These are phyloP conservation scores for Eueides isabella DNA, from an alignment of 1,140 invertebrate genomes.

Conservation along the genomic window DNA sequence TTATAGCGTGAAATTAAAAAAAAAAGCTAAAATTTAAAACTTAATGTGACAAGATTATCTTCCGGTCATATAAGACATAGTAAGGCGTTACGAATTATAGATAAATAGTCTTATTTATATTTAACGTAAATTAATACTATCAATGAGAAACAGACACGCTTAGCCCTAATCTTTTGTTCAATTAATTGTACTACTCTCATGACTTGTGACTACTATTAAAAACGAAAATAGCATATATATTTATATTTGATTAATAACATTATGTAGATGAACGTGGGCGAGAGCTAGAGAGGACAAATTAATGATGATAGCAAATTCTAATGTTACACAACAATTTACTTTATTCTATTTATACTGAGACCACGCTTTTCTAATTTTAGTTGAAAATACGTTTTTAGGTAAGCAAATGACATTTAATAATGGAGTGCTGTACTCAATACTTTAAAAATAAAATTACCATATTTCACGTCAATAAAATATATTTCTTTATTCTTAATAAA, in stretches of 20 bases:
- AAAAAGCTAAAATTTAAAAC: background rate
- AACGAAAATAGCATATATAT: too few relatives aligned
- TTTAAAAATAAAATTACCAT: background rate
- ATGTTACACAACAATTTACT: conserved; percentile 1
- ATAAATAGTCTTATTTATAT: too few relatives aligned
- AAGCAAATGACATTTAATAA: conserved; percentile 9
- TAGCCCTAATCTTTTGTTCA: too few relatives aligned
- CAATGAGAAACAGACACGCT: too few relatives aligned
- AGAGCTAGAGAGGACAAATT: background rate
- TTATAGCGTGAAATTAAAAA: background rate
- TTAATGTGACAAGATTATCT: too few relatives aligned
- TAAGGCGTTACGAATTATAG: too few relatives aligned
- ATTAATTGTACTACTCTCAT: too few relatives aligned
- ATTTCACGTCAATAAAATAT: background rate
- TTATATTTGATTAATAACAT: background rate
- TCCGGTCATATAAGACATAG: too few relatives aligned
- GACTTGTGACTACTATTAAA: too few relatives aligned
- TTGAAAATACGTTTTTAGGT: conserved; percentile 11
- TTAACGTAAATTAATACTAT: too few relatives aligned
- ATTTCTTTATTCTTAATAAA: too few relatives aligned
- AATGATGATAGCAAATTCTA: background rate
- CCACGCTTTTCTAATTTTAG: background rate
- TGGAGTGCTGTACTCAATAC: background rate
- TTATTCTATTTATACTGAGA: conserved; percentile 7
- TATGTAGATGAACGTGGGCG: background rate